Evolutionary conservation across 2,888 invertebrate genomes (phyloP), one percentile per base, ranked within the genome.

Genomic region (Agrypnus murinus): DNA sequence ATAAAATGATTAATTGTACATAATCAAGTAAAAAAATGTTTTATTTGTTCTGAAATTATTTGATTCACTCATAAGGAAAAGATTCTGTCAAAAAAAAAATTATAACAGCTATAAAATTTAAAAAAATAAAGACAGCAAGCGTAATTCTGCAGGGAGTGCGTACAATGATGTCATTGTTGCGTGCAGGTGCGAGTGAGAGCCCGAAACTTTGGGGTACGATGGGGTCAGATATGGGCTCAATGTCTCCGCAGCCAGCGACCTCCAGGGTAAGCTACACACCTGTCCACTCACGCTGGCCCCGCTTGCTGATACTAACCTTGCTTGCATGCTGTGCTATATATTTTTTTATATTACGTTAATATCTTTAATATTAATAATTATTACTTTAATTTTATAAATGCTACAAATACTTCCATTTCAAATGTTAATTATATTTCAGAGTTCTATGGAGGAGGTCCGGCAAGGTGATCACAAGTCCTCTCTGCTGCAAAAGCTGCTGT

Each of bases 401-500:
- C 10, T n/a, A 17, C n/a, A 17, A n/a, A 12, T 17, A 12, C 36
- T 6, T 46, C 10, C 34, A 12, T 48, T n/a, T 43, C 10, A 43
- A 36, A 14, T 9, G 36, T 3, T 19, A 10, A n/a, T 55, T 50
- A 9, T 77, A 74, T 89, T 88, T 36, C 90, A 90, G 90, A 92
- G 88, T 92, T 89, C 89, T 89, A 91, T 89, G 89, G 93, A 91
- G 88, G 92, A 92, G 87, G 90, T 88, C 83, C 90, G 88, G 86
- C 91, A 88, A 88, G 92, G 91, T 89, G 93, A 93, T 90, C 92
- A 92, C 87, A 92, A 88, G 81, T 92, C 94, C 80, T 94, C 94
- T 84, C 89, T 95, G 85, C 90, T 95, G 82, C 94, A 95, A 88
- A 94, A 95, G 87, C 89, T 95, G 84, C 89, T 95, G 84, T 95